Base-by-base conservation (phyloP, 1,140 invertebrate genomes). In the Lanistes nyassanus region DNA sequence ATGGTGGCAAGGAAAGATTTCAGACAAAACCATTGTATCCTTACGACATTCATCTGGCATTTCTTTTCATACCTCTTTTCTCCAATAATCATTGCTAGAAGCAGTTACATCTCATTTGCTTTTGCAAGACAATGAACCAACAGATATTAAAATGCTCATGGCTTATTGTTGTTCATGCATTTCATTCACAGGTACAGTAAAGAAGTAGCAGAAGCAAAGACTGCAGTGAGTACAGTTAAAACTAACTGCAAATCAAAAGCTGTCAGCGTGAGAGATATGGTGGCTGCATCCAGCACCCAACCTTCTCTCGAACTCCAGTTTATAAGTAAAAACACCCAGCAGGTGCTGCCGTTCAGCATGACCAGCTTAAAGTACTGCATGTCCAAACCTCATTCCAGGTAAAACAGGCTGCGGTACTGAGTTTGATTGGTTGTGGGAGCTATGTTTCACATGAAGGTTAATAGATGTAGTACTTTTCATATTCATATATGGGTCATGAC, bases 111-210 rank as follows among this genome's bases (percentile, higher is more conserved):
- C 9, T 47, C 9, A 1, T 47, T 47, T 47, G 1, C 19, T 3
- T 47, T 47, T 47, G 1, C 5, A 3, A 47, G 42, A 6, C 42
- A 47, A 16, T 13, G 1, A 47, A 1, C 9, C 19, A 47, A 47
- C 9, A 47, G 19, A 47, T 47, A 47, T 13, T 47, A 16, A 47
- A 47, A 47, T 47, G 42, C 5, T 47, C 19, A 47, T 47, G 9
- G 39, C 19, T 47, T 26, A 68, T 55, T 78, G 42, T 47, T 71
- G n/a, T 7, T 55, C 29, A 51, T 55, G 75, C 47, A 42, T 55
- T 74, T 65, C 37, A 69, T 67, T 36, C 47, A 26, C n/a, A 72
- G 70, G 56, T 72, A 72, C 70, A 72, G 60, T 19, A 58, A 72
- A 62, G 70, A 72, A 37, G 70, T 60, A 4, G 70, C 53, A 19